Evolutionary conservation across 2,888 invertebrate genomes (phyloP), one percentile per base, ranked within the genome.

Genomic region (Nesidiocoris tenuis): DNA sequence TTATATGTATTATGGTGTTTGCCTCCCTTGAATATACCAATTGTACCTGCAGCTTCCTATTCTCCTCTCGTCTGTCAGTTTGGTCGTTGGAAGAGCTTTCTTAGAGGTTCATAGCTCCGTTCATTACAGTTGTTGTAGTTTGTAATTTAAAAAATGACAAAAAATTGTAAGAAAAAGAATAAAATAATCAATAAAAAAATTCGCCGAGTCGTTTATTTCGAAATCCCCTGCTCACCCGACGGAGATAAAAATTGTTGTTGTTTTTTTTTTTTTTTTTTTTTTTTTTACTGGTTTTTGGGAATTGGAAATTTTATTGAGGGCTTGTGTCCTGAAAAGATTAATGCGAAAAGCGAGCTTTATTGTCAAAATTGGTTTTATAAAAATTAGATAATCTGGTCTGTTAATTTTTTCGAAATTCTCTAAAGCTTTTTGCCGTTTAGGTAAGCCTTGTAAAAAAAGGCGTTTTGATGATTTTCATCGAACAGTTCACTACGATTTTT

Each of bases 21-120:
- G 65, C 74, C 74, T 74, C 74, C 65, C 74, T 77, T 75, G 76
- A 90, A 84, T 77, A 72, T 72, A 72, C 72, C 72, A 39, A 72
- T 72, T 72, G 72, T 72, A 72, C 72, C 72, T 72, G 72, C 72
- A 72, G 72, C 72, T 72, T 72, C 72, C 72, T 72, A 72, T 72
- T 70, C 70, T 72, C 72, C 72, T 72, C 61, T 72, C 61, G 72
- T 72, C 72, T 72, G 63, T 72, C 72, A 72, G 72, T 72, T 72
- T 72, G 72, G 72, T 72, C 72, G 72, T 72, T 23, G 72, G 61
- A 72, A 72, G 72, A 72, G 72, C 72, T 72, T 72, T 72, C 72
- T 72, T 72, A 72, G 72, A 61, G 72, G 72, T 72, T 72, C 72
- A 72, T 72, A 72, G 72, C 72, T 72, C 72, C 72, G 72, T 72